phyloP scores from a whole-genome alignment of 2,797 vertebrate genomes.

The Thripadectes ignobilis region DNA sequence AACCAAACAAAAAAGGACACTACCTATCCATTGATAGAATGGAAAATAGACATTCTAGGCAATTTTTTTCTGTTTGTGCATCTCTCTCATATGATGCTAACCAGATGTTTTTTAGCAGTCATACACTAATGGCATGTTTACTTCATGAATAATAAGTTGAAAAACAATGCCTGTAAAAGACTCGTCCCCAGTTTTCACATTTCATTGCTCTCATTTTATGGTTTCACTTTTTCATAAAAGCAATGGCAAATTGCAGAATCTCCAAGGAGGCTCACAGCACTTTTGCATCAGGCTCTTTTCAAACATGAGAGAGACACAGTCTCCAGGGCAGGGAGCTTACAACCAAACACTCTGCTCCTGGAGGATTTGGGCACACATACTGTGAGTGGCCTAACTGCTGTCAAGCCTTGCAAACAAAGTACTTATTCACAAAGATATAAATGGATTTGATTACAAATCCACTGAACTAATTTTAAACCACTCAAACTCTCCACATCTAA shows the following conservation, averaged over 20 bases:
- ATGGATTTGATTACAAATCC: conserved; percentile 4
- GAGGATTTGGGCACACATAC: neutral
- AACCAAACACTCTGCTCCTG: neutral
- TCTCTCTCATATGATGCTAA: neutral
- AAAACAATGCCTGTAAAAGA: neutral
- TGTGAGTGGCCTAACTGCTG: neutral
- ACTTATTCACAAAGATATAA: neutral
- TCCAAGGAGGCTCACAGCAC: neutral
- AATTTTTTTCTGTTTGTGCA: neutral
- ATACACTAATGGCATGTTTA: neutral
- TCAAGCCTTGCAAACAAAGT: neutral
- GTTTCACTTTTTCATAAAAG: neutral
- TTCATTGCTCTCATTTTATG: neutral
- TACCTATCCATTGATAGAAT: neutral
- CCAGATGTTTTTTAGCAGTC: neutral
- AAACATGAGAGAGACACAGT: neutral
- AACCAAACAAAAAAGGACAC: neutral
- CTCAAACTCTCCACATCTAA: neutral
- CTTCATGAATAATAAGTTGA: neutral
- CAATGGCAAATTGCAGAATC: neutral
- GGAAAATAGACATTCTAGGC: neutral
- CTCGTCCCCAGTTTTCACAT: neutral
- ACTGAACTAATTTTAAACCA: conserved; percentile 33
- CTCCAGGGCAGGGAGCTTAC: neutral
- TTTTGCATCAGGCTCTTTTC: neutral